phyloP scores from a whole-genome alignment of 1,140 invertebrate genomes.

The Leucophenga varia region DNA sequence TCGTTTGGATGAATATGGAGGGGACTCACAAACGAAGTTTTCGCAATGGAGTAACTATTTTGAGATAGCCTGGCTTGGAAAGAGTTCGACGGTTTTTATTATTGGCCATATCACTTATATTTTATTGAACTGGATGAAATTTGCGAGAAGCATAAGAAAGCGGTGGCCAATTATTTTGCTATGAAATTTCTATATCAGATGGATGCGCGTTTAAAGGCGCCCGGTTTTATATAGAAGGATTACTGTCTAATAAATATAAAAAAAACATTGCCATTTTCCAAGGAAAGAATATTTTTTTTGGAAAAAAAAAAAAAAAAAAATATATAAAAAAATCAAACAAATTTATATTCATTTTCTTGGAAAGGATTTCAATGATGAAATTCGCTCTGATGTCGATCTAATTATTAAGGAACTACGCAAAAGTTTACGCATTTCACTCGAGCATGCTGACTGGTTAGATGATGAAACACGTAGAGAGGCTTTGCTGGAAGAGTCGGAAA shows the following conservation, averaged over 20 bases:
- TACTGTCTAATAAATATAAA: no score
- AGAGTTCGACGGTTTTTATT: neutral
- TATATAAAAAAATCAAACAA: no score
- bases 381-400: no score
- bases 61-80: no score
- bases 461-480: conserved; percentile 61
- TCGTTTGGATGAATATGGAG: conserved; percentile 8
- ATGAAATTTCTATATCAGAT: no score
- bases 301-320: no score
- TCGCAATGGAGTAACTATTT: no score
- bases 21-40: no score
- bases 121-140: conserved; percentile 8
- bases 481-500: conserved; percentile 59
- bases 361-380: no score
- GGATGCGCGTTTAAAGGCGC: conserved; percentile 8
- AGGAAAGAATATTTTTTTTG: no score
- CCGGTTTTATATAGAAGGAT: conserved; percentile 6
- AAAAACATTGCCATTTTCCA: conserved; percentile 2
- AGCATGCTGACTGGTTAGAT: conserved; percentile 71
- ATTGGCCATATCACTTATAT: conserved; percentile 7
- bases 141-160: no score
- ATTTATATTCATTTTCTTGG: conserved; percentile 7
- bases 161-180: no score
- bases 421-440: conserved; percentile 62
- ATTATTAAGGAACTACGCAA: conserved; percentile 57